Evolutionary conservation across 2,113 vertebrate species (phyloP).

Genomic region (Azemiops feae): DNA sequence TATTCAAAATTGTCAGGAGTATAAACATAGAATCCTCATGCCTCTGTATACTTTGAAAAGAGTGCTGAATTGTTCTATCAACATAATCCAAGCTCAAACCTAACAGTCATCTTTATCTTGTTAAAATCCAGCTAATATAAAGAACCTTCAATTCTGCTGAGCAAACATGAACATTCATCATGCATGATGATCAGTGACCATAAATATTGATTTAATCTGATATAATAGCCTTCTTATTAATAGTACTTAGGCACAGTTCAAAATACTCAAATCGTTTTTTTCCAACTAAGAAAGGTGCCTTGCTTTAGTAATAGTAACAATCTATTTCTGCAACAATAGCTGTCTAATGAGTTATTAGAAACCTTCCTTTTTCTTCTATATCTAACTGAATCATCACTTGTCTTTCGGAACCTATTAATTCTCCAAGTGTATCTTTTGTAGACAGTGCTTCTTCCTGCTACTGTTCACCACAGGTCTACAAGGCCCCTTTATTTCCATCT

Average conservation of each 20-base stretch:
- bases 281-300: background rate
- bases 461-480: too few species aligned
- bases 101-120: background rate
- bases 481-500: background rate
- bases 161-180: background rate
- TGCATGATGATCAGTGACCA: background rate
- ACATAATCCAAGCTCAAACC: background rate
- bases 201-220: background rate
- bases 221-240: background rate
- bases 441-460: background rate
- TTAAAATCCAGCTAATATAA: background rate
- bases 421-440: background rate
- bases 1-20: background rate
- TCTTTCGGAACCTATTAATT: background rate
- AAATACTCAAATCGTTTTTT: background rate
- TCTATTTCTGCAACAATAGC: background rate
- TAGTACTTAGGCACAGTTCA: background rate
- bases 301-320: background rate
- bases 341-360: background rate
- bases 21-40: background rate
- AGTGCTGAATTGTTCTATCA: background rate
- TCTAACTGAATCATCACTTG: background rate
- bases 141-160: background rate
- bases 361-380: background rate
- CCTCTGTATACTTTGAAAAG: background rate